Percentiles rank a stretch among this genome's conserved stretches.
phyloP scores from a whole-genome alignment of 1,140 invertebrate genomes.

The Plectrocnemia conspersa region DNA sequence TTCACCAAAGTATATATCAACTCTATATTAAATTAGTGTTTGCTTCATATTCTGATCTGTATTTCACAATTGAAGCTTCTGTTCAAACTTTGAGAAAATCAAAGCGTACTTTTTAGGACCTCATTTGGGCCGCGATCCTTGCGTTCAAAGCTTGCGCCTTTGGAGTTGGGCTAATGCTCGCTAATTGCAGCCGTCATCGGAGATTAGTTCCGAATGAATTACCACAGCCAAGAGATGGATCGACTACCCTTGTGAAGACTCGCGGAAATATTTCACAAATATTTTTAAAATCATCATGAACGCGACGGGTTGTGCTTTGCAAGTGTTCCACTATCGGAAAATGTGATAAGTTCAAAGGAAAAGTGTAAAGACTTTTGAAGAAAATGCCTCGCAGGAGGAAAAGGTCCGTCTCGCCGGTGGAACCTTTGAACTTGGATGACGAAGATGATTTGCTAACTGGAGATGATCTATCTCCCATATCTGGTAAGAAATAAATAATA shows the following conservation, averaged over 20 bases:
- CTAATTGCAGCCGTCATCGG: conserved; percentile 33
- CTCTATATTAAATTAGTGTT: too few relatives aligned
- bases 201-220: conserved; percentile 31
- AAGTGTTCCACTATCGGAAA: too few relatives aligned
- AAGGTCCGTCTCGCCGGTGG: conserved; percentile 25
- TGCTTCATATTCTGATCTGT: too few relatives aligned
- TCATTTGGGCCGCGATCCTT: neutral
- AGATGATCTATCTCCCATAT: conserved; percentile 29
- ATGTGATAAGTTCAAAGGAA: too few relatives aligned
- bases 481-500: conserved; percentile 15
- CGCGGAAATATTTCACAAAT: too few relatives aligned
- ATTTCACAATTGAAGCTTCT: too few relatives aligned
- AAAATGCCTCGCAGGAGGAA: conserved; percentile 31
- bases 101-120: neutral
- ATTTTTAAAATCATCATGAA: too few relatives aligned
- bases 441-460: conserved; percentile 29
- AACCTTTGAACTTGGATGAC: conserved; percentile 26
- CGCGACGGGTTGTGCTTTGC: too few relatives aligned
- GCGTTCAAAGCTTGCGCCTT: neutral
- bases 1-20: too few relatives aligned
- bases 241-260: neutral
- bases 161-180: conserved; percentile 19
- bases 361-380: too few relatives aligned
- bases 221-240: conserved; percentile 13
- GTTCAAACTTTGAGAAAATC: too few relatives aligned